Conservation (phyloP, 2,113 vertebrate species). For the Strix uralensis region DNA sequence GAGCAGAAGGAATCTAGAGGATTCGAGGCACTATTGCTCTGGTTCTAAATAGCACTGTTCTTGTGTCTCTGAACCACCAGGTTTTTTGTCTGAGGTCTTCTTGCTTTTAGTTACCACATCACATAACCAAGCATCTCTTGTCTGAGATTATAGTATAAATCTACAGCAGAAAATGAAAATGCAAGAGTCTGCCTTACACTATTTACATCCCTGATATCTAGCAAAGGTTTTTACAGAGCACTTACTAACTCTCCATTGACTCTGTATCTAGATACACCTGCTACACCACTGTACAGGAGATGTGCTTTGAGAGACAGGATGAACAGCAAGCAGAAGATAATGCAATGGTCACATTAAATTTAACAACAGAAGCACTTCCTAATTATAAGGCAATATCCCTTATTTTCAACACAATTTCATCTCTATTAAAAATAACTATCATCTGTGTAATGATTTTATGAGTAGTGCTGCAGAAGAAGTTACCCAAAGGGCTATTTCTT, state of each 20-base stretch:
- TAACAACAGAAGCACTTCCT: neutral
- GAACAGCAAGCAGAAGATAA: neutral
- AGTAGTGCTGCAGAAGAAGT: neutral
- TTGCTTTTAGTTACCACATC: neutral
- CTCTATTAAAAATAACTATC: neutral
- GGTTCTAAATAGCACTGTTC: neutral
- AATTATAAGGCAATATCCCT: neutral
- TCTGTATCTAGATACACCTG: neutral
- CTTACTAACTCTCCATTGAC: neutral
- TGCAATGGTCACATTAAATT: neutral
- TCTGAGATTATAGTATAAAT: neutral
- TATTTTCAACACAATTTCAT: neutral
- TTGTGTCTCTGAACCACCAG: neutral
- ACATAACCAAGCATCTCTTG: neutral
- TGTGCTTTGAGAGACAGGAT: neutral
- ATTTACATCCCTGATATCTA: neutral
- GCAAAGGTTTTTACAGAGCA: neutral
- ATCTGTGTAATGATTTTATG: neutral
- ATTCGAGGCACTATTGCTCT: neutral
- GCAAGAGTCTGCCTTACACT: neutral
- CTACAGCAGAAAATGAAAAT: neutral
- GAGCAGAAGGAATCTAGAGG: neutral
- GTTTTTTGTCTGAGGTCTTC: neutral
- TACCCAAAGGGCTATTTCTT: neutral
- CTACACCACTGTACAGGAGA: neutral